Evolutionary conservation across 2,113 vertebrate species (phyloP).

Genomic region (Ibidorhyncha struthersii): DNA sequence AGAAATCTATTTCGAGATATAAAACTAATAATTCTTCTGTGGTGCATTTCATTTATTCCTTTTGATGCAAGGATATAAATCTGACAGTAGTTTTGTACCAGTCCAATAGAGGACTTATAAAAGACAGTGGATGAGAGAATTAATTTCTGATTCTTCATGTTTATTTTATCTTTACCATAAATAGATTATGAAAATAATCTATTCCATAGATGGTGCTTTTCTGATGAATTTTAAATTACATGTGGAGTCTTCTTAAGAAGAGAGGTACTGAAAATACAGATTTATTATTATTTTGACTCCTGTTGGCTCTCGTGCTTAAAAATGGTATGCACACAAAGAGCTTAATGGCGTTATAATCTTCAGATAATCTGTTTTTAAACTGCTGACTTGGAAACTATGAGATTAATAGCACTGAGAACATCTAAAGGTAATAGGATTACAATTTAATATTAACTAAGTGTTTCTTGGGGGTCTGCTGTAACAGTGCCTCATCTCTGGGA

Average conservation of each 20-base stretch:
- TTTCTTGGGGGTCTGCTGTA: slow-evolving; percentile 15
- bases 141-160: background rate
- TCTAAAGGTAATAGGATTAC: slow-evolving; percentile 37
- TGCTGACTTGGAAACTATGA: slow-evolving; percentile 14
- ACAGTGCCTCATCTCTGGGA: background rate
- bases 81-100: background rate
- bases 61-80: background rate
- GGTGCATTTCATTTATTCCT: background rate
- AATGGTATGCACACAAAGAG: background rate
- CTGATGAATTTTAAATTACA: background rate
- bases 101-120: background rate
- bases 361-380: slow-evolving; percentile 33
- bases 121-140: background rate
- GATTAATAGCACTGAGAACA: slow-evolving; percentile 41
- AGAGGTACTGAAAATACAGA: background rate
- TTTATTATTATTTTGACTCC: background rate
- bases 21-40: background rate
- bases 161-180: background rate
- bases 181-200: background rate
- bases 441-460: slow-evolving; percentile 28
- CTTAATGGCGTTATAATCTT: background rate
- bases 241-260: background rate
- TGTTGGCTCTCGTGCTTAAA: background rate
- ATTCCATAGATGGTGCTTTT: background rate
- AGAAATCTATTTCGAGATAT: background rate